Base-by-base conservation (phyloP, 1,140 invertebrate species). In the Lasioglossum baleicum region DNA sequence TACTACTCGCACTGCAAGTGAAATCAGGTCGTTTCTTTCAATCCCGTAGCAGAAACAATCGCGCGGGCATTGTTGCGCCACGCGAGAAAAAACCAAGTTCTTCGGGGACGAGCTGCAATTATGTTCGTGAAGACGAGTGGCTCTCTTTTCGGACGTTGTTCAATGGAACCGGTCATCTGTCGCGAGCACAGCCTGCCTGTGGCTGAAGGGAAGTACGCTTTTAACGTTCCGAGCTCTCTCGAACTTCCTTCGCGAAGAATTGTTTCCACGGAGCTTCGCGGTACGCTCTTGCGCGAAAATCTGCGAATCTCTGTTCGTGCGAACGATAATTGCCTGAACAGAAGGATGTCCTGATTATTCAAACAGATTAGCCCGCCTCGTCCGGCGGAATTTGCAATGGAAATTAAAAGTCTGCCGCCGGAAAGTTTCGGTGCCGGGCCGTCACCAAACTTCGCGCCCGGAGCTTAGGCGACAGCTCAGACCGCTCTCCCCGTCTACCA, bases 131-230 rank as follows among this genome's bases (percentile, higher is more conserved):
- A 20, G 51, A 35, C 35, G 35, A 15, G 51, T 17, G 13, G 40
- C 20, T 44, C 20, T 2, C 6, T 65, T 65, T 65, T 40, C 20
- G 17, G 40, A 7, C 40, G 20, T 8, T n/a, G 15, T n/a, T 44
- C 31, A 65, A 65, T 65, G 64, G 35, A 40, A 40, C 17, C 40
- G 42, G 65, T 66, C 40, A 20, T 66, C 42, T 66, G 42, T 48
- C 35, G 20, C 4, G 11, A 48, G 22, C 40, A 42, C n/a, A 42
- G 17, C 35, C 35, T 7, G 61, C 17, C 40, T 2, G 20, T 22
- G 44, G 20, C 17, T 11, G 40, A 44, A 8, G 64, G 7, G 61
- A 64, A 42, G 35, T 65, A 42, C 2, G 20, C 10, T 13, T 35
- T 13, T 1, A 66, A 48, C 42, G 64, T 7, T 44, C 17, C 64